These are phyloP conservation scores for Carettochelys insculpta DNA, from an alignment of 2,113 vertebrate species.

Conservation along the genomic window DNA sequence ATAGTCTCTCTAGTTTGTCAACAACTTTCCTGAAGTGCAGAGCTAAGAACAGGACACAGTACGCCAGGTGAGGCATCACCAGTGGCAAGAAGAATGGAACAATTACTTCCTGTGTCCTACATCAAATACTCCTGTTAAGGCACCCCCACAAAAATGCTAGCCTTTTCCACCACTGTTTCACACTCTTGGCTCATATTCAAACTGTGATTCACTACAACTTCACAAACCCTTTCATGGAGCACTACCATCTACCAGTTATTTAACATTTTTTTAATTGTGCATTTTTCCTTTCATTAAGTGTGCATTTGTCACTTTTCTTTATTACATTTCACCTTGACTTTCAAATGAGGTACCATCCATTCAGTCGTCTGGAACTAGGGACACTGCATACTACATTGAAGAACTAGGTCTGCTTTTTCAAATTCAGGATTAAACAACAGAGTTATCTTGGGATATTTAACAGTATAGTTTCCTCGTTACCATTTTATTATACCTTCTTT, in stretches of 20 bases:
- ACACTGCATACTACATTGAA: neutral
- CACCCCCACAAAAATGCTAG: neutral
- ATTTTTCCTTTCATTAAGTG: neutral
- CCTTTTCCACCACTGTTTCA: neutral
- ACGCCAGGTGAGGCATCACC: neutral
- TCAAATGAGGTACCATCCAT: neutral
- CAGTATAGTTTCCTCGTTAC: neutral
- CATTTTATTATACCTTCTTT: constrained; percentile 15
- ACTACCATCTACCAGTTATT: neutral
- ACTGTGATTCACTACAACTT: neutral
- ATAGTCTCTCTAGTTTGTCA: neutral
- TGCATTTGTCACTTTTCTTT: neutral
- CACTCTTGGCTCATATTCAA: neutral
- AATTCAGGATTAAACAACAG: neutral
- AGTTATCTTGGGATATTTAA: constrained; percentile 5
- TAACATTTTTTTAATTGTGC: neutral
- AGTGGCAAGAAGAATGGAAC: neutral
- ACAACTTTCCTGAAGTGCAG: neutral
- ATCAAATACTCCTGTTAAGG: neutral
- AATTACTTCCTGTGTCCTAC: neutral
- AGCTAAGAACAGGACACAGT: neutral
- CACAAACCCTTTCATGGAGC: neutral
- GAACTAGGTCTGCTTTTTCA: constrained; percentile 8
- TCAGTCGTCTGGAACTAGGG: neutral
- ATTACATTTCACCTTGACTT: neutral